Evolutionary conservation across 2,797 vertebrate species (phyloP), one percentile per base, ranked within the genome.

Genomic region (Danio albolineatus): DNA sequence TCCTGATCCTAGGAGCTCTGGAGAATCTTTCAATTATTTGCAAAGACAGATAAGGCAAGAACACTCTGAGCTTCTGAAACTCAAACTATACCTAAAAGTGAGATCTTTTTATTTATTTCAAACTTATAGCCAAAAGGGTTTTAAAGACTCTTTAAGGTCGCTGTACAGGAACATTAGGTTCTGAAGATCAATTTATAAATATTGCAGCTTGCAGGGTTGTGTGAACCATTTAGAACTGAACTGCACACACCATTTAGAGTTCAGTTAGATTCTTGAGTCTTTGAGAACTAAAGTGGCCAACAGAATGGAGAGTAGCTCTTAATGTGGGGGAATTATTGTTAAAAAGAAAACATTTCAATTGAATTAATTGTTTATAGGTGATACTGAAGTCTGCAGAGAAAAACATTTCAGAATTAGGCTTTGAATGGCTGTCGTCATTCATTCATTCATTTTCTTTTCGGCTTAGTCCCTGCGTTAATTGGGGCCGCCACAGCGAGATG

Each of bases 21-120:
- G 61, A 38, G 39, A 73, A 46, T 64, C 38, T 53, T 79, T 64
- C 48, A 72, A 54, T 62, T 79, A 72, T 61, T 53, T 51, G 17
- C 0, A 64, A 64, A 71, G 38, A 61, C 66, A 72, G 57, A 79
- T 79, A 46, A 72, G 12, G 16, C 17, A 28, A 44, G 48, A 44
- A 54, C 21, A 71, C 48, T 62, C 54, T 6, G 16, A 59, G 21
- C 64, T 69, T 64, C 9, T 17, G 14, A 41, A 78, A 6, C 65
- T 64, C 44, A 43, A 78, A 12, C 13, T 16, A 51, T 36, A 49
- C 28, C 67, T 28, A 54, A 56, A 75, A 21, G 28, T 7, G 2
- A 38, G 17, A 9, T 66, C 66, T 19, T 7, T 39, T 61, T 39
- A 6, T 1, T 36, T n/a, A n/a, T n/a, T 12, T 48, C 2, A 51